Evolutionary conservation across 2,113 vertebrate species (phyloP), one percentile per base, ranked within the genome.

Genomic region (Rhinolophus sinicus): DNA sequence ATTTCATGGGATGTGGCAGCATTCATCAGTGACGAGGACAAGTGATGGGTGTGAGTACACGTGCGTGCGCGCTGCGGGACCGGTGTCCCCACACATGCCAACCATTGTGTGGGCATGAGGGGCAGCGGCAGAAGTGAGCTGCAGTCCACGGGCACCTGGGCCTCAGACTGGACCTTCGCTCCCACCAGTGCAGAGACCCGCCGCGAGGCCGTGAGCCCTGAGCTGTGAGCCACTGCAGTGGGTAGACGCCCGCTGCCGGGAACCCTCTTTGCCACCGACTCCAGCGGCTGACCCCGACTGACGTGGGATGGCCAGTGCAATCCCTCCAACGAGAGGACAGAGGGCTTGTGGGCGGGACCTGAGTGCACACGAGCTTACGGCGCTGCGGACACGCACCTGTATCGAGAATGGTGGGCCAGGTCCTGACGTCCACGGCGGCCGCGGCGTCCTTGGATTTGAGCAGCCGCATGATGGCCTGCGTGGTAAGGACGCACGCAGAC

Each of bases 391-490:
- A 50, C 22, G 0, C 94, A 99, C 99, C 99, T 98, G 99, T 99
- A 95, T 99, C 99, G 88, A 99, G 96, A 98, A 99, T 99, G 96
- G 99, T 98, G 10, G 99, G 99, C 99, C 99, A 99, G 1, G 99
- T 99, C 97, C 99, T 99, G 94, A 99, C 92, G 85, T 99, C 99
- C 95, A 99, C 99, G 19, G 99, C 99, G 44, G 99, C 98, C 16
- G 99, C 98, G 21, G 99, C 99, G 85, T 99, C 99, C 98, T 99
- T 99, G 98, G 99, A 99, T 98, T 98, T 99, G 88, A 99, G 99
- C 97, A 99, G 99, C 96, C 99, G 99, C 98, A 99, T 99, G 99
- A 99, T 99, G 96, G 99, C 99, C 99, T 99, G 99, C 0, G 99
- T 99, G 81, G 99, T 99, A 96, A 99, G 98, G 96, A 99, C 99